Base-by-base conservation (phyloP, 2,113 vertebrate genomes). In the Neolamprologus cancellatus region DNA sequence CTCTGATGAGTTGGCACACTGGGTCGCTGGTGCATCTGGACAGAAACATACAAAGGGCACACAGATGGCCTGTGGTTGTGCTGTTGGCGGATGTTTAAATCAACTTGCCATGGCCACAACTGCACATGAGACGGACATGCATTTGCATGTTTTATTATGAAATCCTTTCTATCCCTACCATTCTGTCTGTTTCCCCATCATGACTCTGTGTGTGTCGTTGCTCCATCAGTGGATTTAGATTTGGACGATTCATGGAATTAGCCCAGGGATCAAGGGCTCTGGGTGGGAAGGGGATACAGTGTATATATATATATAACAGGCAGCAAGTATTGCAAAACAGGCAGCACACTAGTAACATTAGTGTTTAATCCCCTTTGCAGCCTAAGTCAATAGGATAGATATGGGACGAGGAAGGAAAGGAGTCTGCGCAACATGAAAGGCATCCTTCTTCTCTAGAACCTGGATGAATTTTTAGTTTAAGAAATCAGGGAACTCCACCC, bases 231-330 rank as follows among this genome's bases (percentile, higher is more conserved):
- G 94, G 94, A 95, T 94, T 95, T 95, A 94, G 94, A 96, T 96
- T 96, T 94, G 94, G 89, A 74, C 89, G 89, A 95, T 93, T 94
- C 91, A 89, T 91, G 92, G 95, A 95, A 96, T 95, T 96, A 96
- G 94, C 95, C 82, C 64, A 50, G 83, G 95, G 94, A 96, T 96
- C 93, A 96, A 94, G 88, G 90, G 92, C 94, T 96, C 90, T 92
- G 90, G 80, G 5, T 81, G 80, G 90, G 90, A 76, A 84, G 79
- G 84, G 88, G 87, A 25, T 82, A 82, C 48, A 66, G 85, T 85
- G 84, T 84, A 88, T 89, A 89, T 69, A 87, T 89, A 87, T 84
- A 76, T 78, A 83, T 82, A 92, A 91, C 82, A 87, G 61, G 83
- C 83, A 89, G 79, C 83, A 84, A 87, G 89, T 76, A 85, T 74